Evolutionary conservation across 2,797 vertebrate genomes (phyloP).

Genomic region (Urosaurus nigricauda): DNA sequence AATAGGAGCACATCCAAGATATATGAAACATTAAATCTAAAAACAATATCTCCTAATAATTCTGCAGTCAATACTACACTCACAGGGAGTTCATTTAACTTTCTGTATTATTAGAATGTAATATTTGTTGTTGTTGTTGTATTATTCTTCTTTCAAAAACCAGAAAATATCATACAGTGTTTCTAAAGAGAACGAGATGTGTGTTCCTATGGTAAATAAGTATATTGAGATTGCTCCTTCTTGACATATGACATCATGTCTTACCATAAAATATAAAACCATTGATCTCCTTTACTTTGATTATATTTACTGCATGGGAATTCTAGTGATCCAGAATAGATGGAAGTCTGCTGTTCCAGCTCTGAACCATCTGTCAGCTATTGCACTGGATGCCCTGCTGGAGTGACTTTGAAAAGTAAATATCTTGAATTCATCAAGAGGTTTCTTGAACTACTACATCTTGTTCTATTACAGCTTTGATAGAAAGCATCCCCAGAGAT

Average conservation of each 20-base stretch:
- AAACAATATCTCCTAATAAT: background rate
- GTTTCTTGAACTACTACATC: background rate
- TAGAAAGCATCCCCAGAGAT: slow-evolving; percentile 4
- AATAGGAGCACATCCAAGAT: background rate
- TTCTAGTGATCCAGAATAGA: background rate
- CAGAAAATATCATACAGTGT: background rate
- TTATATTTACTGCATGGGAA: background rate
- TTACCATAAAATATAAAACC: background rate
- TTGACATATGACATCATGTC: background rate
- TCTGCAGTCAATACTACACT: background rate
- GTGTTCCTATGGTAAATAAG: background rate
- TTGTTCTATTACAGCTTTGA: slow-evolving; percentile 23
- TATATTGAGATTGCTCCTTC: background rate
- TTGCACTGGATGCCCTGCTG: background rate
- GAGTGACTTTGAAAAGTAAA: slow-evolving; percentile 27
- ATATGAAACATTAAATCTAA: background rate
- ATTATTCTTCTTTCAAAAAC: background rate
- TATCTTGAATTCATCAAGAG: slow-evolving; percentile 15
- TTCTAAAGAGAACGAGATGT: background rate
- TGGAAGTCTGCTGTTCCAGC: background rate
- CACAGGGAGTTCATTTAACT: background rate
- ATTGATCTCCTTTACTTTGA: background rate
- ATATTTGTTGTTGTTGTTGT: background rate
- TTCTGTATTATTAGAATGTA: background rate
- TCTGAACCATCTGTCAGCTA: background rate